phyloP scores from a whole-genome alignment of 2,888 invertebrate genomes.

The Alcis repandata region DNA sequence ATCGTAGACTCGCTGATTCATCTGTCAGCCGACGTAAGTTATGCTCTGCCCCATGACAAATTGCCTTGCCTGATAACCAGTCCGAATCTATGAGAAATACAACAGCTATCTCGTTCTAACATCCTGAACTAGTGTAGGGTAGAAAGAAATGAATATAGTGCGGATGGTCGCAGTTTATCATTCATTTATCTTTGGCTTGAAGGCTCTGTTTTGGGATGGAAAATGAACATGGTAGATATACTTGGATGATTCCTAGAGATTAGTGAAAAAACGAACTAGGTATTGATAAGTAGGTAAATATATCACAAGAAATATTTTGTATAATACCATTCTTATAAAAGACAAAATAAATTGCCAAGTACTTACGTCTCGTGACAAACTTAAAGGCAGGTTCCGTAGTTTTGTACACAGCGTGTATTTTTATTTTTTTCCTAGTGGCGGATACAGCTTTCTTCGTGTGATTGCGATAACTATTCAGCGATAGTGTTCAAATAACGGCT shows the following conservation, averaged over 20 bases:
- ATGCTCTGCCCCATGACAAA: slow-evolving; percentile 68
- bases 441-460: too few relatives aligned
- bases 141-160: slow-evolving; percentile 21
- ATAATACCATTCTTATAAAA: neutral
- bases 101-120: slow-evolving; percentile 36
- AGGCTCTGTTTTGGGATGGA: slow-evolving; percentile 30
- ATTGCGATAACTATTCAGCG: too few relatives aligned
- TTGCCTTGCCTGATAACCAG: slow-evolving; percentile 53
- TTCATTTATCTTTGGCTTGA: slow-evolving; percentile 33
- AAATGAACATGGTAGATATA: slow-evolving; percentile 21
- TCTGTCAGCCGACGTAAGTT: slow-evolving; percentile 67
- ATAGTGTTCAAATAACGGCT: too few relatives aligned
- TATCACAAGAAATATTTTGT: too few relatives aligned
- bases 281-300: too few relatives aligned
- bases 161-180: slow-evolving; percentile 26
- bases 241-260: neutral
- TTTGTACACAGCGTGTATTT: too few relatives aligned
- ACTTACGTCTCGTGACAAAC: too few relatives aligned
- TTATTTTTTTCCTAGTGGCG: too few relatives aligned
- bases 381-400: too few relatives aligned
- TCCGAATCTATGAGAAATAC: slow-evolving; percentile 36
- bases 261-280: neutral
- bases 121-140: slow-evolving; percentile 9
- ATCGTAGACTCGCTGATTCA: slow-evolving; percentile 69
- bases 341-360: neutral